These are phyloP conservation scores for Parauchenoglanis ngamensis DNA, from an alignment of 2,797 vertebrate genomes.

Conservation along the genomic window DNA sequence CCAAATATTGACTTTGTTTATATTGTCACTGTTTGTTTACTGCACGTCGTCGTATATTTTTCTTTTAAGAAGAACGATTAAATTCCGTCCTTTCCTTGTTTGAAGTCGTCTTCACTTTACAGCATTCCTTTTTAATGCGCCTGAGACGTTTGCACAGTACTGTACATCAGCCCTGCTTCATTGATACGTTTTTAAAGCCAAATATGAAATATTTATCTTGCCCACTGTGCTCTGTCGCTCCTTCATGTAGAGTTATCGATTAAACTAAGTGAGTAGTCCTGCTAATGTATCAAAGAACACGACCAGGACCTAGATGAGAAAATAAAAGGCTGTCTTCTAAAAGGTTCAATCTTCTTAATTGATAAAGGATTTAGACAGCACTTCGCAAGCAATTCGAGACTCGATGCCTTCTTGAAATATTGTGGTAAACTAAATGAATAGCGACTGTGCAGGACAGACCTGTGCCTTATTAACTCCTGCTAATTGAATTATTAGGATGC, in stretches of 20 bases:
- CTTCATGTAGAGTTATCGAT: conserved; percentile 17
- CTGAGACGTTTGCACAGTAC: too few species aligned
- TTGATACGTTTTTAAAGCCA: background rate
- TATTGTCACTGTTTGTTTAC: too few species aligned
- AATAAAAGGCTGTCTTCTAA: conserved; percentile 14
- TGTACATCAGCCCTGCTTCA: background rate
- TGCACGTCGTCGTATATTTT: too few species aligned
- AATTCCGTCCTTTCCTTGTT: too few species aligned
- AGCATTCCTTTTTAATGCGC: too few species aligned
- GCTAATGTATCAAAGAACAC: conserved; percentile 8
- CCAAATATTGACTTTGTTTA: too few species aligned
- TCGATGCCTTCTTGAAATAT: background rate
- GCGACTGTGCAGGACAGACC: background rate
- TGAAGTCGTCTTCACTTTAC: too few species aligned
- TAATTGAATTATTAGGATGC: conserved; percentile 2
- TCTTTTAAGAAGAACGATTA: too few species aligned
- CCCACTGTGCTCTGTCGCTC: background rate
- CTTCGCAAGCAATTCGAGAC: background rate
- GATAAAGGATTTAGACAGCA: background rate
- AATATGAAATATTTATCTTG: conserved; percentile 18
- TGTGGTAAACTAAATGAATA: background rate
- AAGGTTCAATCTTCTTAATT: conserved; percentile 16
- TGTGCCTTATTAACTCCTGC: background rate
- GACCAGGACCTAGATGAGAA: conserved; percentile 14
- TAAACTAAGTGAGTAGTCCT: background rate